Evolutionary conservation across 2,888 invertebrate species (phyloP).

Genomic region (Terebella lapidaria): DNA sequence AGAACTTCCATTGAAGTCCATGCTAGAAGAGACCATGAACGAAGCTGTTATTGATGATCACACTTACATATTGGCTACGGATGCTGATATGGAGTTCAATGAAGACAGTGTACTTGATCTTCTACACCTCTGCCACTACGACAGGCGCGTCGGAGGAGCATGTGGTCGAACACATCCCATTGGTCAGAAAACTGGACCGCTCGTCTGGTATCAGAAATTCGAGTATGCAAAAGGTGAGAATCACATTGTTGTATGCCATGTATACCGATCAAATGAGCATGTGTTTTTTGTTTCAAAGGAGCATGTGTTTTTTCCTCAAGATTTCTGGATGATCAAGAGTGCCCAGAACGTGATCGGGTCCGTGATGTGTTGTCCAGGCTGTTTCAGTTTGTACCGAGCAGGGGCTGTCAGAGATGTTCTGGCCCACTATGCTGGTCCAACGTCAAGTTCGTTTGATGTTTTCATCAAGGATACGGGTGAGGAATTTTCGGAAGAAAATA

Average conservation of each 20-base stretch:
- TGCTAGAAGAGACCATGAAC: not conserved
- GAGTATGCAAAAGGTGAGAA: conserved; percentile 34
- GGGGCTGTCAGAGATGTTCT: conserved; percentile 26
- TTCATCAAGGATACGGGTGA: conserved; percentile 35
- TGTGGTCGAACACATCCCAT: conserved; percentile 32
- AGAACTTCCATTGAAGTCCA: not conserved
- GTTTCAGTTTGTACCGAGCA: conserved; percentile 32
- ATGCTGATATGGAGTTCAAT: conserved; percentile 34
- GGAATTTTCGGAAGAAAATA: not conserved
- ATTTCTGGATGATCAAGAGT: conserved; percentile 37
- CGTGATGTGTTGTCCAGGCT: conserved; percentile 36
- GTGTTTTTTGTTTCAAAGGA: too few relatives aligned
- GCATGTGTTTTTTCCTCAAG: too few relatives aligned
- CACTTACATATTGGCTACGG: conserved; percentile 31
- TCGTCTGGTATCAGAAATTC: conserved; percentile 34
- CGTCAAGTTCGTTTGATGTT: conserved; percentile 26
- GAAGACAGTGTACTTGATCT: conserved; percentile 27
- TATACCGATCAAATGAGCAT: too few relatives aligned
- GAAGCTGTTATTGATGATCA: conserved; percentile 23
- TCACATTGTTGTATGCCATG: not conserved
- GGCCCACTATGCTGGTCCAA: conserved; percentile 27
- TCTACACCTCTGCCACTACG: conserved; percentile 24
- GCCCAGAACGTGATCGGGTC: conserved; percentile 35
- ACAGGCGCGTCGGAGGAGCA: conserved; percentile 27
- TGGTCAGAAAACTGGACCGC: conserved; percentile 28